Base-by-base conservation (phyloP, 2,888 invertebrate genomes). In the Linnaemya tessellans region DNA sequence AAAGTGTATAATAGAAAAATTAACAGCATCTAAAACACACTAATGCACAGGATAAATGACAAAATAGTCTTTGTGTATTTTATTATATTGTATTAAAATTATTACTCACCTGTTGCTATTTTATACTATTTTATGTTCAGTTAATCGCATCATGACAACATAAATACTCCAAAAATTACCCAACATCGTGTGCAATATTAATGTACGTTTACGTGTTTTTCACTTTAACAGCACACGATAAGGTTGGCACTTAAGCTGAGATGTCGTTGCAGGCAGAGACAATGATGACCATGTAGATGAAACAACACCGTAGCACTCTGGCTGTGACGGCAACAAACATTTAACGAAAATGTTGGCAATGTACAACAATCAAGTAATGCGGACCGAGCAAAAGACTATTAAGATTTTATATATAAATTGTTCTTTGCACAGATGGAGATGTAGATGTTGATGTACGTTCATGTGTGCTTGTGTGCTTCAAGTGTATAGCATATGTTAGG, bases 291-390 rank as follows among this genome's bases (percentile, higher is more conserved):
- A 54, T 49, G 60, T 70, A 68, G 73, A 41, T 77, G 82, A 77
- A 78, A 86, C 41, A 41, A 68, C 30, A 41, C n/a, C 30, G 62
- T 20, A 30, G 62, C 22, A 20, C 18, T n/a, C n/a, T 78, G 75
- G 18, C 43, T 54, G 65, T 86, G 85, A 89, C 89, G 88, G 90
- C 88, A 89, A 46, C 41, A 56, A 58, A 62, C 56, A 90, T 88
- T 91, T 90, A 89, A 73, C 62, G 3, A 51, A 89, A 90, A 89
- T 89, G 87, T 88, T 89, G 88, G 90, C 90, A 90, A 90, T 90
- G 89, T 91, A 89, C 89, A n/a, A n/a, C n/a, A 90, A 84, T 73
- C 73, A 64, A 70, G 64, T 60, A 75, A 62, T 64, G 38, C 51
- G 38, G 38, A 38, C 8, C 30, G 9, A 30, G 35, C 13, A 54